Evolutionary conservation across 2,888 invertebrate species (phyloP).

Genomic region (Trissonchulus sp.): DNA sequence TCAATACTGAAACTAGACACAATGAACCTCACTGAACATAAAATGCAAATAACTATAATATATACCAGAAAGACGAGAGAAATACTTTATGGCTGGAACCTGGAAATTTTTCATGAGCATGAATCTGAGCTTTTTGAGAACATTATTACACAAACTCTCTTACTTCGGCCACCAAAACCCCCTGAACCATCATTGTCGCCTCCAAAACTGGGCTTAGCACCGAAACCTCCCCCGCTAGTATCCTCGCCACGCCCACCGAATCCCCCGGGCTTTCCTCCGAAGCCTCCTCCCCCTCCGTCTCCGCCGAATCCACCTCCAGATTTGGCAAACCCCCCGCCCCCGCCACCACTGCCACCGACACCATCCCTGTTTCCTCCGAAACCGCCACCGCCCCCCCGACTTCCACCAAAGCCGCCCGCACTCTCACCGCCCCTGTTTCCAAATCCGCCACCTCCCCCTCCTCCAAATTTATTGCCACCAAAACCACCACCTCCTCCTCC

Average conservation of each 20-base stretch:
- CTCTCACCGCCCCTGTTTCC: no score
- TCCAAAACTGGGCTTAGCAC: slow-evolving; percentile 30
- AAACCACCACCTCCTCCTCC: no score
- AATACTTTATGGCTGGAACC: no score
- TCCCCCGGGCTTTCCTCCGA: not conserved
- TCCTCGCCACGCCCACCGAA: not conserved
- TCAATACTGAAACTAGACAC: no score
- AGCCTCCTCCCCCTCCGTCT: not conserved
- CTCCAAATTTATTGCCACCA: not conserved
- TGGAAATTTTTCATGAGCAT: no score
- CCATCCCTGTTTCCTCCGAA: not conserved
- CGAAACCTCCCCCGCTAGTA: not conserved
- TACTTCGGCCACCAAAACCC: slow-evolving; percentile 16
- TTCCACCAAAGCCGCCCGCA: not conserved
- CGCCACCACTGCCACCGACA: not conserved
- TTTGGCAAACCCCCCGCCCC: not conserved
- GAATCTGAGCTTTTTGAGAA: no score
- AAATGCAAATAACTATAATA: no score
- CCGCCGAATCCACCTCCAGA: not conserved
- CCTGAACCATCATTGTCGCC: not conserved
- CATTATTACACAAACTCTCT: no score
- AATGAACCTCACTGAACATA: no score
- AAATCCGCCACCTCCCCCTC: slow-evolving; percentile 7
- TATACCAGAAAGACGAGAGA: no score
- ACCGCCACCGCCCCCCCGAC: not conserved